These are phyloP conservation scores for Mesocricetus auratus DNA, from an alignment of 2,113 vertebrate genomes.

Conservation along the genomic window DNA sequence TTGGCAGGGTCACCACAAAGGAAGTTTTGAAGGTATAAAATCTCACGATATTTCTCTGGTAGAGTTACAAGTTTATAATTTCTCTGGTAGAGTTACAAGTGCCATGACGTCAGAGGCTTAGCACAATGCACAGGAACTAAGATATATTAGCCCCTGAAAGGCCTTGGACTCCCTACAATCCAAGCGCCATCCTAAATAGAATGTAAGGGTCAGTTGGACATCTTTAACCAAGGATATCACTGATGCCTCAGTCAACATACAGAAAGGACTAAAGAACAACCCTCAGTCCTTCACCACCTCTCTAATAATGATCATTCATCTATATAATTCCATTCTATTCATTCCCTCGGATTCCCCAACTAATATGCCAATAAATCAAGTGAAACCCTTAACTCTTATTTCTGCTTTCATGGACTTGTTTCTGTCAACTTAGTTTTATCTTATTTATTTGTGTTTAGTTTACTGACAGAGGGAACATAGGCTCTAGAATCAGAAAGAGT, in stretches of 20 bases:
- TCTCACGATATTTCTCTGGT: background rate
- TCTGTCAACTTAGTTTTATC: background rate
- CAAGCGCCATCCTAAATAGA: constrained; percentile 3
- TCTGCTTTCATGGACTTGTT: background rate
- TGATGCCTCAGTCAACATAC: background rate
- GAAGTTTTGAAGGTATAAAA: background rate
- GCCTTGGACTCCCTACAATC: background rate
- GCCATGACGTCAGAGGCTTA: constrained; percentile 3
- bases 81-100: constrained; percentile 14
- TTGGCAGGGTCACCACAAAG: background rate
- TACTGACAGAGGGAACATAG: background rate
- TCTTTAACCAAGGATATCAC: background rate
- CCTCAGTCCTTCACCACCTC: background rate
- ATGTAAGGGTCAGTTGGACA: background rate
- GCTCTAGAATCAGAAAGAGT: constrained; percentile 23
- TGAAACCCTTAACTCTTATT: background rate
- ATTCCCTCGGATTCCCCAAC: background rate
- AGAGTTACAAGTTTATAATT: background rate
- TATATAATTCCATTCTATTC: background rate
- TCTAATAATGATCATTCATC: background rate
- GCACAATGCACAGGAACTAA: constrained; percentile 19
- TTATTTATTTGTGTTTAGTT: background rate
- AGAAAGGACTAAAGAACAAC: background rate
- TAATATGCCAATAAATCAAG: background rate
- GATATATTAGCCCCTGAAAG: background rate